Evolutionary conservation across 2,888 invertebrate species (phyloP), one percentile per base, ranked within the genome.

Genomic region (Drosophila imparisetae): DNA sequence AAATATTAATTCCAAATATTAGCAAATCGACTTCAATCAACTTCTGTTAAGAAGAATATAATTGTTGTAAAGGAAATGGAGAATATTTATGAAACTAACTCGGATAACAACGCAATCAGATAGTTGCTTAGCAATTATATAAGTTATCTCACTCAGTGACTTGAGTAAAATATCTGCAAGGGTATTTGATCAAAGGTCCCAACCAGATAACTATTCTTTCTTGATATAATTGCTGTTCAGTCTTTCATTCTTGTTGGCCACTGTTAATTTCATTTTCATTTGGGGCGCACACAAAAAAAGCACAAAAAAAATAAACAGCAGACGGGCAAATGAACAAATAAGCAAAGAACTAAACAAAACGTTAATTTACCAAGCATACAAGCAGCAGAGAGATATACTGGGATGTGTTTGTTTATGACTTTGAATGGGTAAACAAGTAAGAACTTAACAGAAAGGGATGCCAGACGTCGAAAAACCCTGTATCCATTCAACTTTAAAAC

Each of bases 241-340:
- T 68, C 53, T 55, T 73, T 65, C 68, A 45, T 72, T 70, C 38
- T 59, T 49, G 62, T 57, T 49, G 13, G 60, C 58, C 57, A 64
- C 75, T 73, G 68, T 84, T 84, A 75, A 86, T 79, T 85, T 83
- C 77, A 67, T 59, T 84, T 83, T 86, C 81, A 58, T 80, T 80
- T 80, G 69, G 68, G 59, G 63, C 63, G 38, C 65, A 73, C 42
- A 24, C 45, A 45, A 45, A 63, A 65, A 72, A 75, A 62, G 57
- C 63, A 65, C 62, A 66, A 52, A 69, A 57, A 58, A 58, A 40
- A 59, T 32, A 61, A 62, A 66, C 71, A 60, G 42, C 57, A 40
- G 74, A 80, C 85, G 58, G 84, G 80, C 77, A 84, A 86, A 86
- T 86, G 86, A 85, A 86, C 83, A 86, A 86, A 84, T 74, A 81